phyloP scores from a whole-genome alignment of 2,797 vertebrate genomes.

The Cuculus canorus region DNA sequence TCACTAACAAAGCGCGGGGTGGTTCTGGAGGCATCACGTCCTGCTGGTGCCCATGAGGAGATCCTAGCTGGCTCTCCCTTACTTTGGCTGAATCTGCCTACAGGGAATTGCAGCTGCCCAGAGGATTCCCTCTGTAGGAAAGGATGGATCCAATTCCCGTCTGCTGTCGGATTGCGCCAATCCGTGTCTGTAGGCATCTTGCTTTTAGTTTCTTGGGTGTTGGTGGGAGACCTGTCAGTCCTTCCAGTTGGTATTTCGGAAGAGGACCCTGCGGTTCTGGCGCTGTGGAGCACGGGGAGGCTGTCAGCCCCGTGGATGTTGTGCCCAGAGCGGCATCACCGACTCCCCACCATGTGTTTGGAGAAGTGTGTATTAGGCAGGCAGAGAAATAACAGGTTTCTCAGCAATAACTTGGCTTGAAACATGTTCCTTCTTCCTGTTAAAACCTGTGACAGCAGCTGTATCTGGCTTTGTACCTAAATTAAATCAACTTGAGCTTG shows the following conservation, averaged over 20 bases:
- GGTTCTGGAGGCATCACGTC: not conserved
- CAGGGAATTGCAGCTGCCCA: not conserved
- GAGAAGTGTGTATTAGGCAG: rapidly evolving
- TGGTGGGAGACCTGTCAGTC: rapidly evolving
- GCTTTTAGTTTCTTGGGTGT: not conserved
- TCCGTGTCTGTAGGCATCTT: not conserved
- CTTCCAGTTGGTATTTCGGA: not conserved
- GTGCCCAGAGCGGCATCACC: not conserved
- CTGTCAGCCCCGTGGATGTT: not conserved
- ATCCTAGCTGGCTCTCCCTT: not conserved
- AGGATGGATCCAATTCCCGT: not conserved
- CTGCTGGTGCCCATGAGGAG: not conserved
- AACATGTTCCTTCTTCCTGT: not conserved
- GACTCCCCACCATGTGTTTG: not conserved
- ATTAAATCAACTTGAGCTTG: not conserved
- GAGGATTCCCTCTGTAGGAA: not conserved
- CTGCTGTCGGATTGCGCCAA: not conserved
- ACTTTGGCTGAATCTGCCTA: not conserved
- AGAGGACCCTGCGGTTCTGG: not conserved
- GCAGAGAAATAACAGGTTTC: not conserved
- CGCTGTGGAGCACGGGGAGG: rapidly evolving
- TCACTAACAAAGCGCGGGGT: not conserved
- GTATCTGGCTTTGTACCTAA: not conserved
- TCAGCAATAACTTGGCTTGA: not conserved
- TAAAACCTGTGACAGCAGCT: not conserved